phyloP scores from a whole-genome alignment of 1,140 invertebrate genomes.

The Aricia agestis region DNA sequence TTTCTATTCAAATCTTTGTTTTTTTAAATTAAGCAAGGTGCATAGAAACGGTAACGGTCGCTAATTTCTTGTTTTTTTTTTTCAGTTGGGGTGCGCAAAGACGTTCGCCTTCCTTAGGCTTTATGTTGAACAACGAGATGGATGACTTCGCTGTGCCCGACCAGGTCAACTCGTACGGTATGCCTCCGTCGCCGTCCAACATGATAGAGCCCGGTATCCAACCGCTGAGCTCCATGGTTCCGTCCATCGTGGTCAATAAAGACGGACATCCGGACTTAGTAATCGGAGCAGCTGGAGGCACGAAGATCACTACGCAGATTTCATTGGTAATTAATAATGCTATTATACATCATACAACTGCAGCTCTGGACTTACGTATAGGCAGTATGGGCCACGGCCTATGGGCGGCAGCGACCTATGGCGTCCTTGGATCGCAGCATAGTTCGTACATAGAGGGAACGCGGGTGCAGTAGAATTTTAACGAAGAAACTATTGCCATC shows the following conservation, averaged over 20 bases:
- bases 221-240: constrained; percentile 94
- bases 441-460: too few species aligned
- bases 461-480: too few species aligned
- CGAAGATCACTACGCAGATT: constrained; percentile 90
- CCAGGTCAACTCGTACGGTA: constrained; percentile 84
- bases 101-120: constrained; percentile 86
- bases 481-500: too few species aligned
- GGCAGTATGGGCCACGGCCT: too few species aligned
- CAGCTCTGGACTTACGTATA: too few species aligned
- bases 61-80: too few species aligned
- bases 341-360: too few species aligned
- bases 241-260: constrained; percentile 84
- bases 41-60: too few species aligned
- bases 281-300: constrained; percentile 92
- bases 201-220: constrained; percentile 87
- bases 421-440: too few species aligned
- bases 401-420: too few species aligned
- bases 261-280: constrained; percentile 82
- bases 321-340: constrained; percentile 77
- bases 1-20: background rate
- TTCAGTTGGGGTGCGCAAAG: constrained; percentile 85
- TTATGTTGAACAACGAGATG: constrained; percentile 97
- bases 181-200: constrained; percentile 89
- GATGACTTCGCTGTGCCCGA: constrained; percentile 94
- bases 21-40: background rate